A percentile compares a stretch with the other conserved stretches of the same genome.
These are phyloP conservation scores for Nemoura dubitans DNA, from an alignment of 2,888 invertebrate species.

Conservation along the genomic window DNA sequence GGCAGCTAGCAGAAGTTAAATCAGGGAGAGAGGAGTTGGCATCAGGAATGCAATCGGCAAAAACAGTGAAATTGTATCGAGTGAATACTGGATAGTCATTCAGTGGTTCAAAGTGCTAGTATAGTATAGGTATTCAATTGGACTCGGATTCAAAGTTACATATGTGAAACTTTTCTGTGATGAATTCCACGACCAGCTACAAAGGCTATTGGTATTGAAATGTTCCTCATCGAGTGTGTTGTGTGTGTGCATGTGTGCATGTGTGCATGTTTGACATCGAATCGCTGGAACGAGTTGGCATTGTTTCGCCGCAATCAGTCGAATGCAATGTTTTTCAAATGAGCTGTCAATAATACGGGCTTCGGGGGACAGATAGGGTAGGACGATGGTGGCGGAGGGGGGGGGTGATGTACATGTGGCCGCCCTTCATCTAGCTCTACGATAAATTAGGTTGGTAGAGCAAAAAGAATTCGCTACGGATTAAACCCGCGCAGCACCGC, in stretches of 20 bases:
- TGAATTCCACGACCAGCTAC: background rate
- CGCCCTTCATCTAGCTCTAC: background rate
- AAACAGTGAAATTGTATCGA: background rate
- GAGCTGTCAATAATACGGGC: constrained; percentile 16
- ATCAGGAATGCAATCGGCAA: background rate
- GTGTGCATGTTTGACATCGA: background rate
- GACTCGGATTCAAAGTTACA: background rate
- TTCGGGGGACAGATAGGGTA: background rate
- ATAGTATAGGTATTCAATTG: background rate
- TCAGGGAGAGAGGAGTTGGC: background rate
- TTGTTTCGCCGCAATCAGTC: constrained; percentile 30
- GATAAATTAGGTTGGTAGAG: background rate
- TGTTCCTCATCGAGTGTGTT: background rate
- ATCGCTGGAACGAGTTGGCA: background rate
- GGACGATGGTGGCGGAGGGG: background rate
- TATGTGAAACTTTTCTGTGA: background rate
- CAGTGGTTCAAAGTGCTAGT: no score
- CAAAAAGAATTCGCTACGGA: background rate
- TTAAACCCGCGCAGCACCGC: background rate
- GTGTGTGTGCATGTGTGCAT: no score
- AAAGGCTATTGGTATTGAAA: background rate
- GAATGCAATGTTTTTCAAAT: constrained; percentile 36
- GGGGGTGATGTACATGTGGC: background rate
- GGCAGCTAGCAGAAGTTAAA: background rate
- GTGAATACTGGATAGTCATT: no score